These are phyloP conservation scores for Scelioninae gen. 2 DNA, from an alignment of 2,888 invertebrate species.

Conservation along the genomic window DNA sequence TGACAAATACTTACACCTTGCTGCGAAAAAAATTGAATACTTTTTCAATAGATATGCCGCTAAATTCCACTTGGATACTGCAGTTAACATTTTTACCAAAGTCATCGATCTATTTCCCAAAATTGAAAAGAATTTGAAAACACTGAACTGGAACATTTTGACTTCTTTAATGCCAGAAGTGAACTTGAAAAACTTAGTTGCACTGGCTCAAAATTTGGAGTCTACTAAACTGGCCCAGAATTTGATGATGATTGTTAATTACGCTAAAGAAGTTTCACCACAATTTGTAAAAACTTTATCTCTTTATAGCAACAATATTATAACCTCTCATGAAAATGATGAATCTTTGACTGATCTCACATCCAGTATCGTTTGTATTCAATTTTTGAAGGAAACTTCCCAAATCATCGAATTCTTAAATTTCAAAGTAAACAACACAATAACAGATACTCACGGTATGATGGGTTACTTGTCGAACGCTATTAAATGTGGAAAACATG, in stretches of 20 bases:
- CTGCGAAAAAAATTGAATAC: neutral
- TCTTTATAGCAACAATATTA: neutral
- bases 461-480: conserved; percentile 22
- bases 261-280: conserved; percentile 9
- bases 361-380: conserved; percentile 7
- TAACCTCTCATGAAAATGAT: neutral
- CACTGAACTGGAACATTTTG: conserved; percentile 5
- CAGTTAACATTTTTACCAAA: conserved; percentile 11
- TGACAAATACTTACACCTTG: conserved; percentile 13
- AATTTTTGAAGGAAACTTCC: conserved; percentile 4
- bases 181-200: neutral
- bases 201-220: neutral
- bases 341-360: conserved; percentile 5
- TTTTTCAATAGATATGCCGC: conserved; percentile 13
- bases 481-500: conserved; percentile 12
- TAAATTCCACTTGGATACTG: conserved; percentile 17
- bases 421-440: neutral
- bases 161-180: neutral
- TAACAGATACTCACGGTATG: neutral
- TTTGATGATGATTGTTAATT: conserved; percentile 28
- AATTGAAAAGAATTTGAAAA: neutral
- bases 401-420: neutral
- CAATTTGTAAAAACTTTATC: neutral
- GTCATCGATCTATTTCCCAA: conserved; percentile 5
- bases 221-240: conserved; percentile 11